Base-by-base conservation (phyloP, 2,113 vertebrate genomes). In the Kryptolebias marmoratus region DNA sequence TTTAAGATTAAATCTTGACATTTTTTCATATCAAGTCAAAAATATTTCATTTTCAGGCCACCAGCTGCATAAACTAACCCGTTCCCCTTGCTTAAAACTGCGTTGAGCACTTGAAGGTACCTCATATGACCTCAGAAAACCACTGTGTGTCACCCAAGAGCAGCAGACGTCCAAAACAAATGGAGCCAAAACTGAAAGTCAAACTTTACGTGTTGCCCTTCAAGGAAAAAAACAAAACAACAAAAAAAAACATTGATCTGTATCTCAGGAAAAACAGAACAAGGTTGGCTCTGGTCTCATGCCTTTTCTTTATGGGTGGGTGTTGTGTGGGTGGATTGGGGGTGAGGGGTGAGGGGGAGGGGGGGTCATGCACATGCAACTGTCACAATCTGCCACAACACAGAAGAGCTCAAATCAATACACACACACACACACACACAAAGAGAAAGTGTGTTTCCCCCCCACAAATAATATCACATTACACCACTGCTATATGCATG, bases 141-240 rank as follows among this genome's bases (percentile, higher is more conserved):
- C 54, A 27, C 66, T 48, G 28, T 3, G 66, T 49, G 66, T 69
- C 54, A 36, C 66, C 12, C 11, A 11, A 59, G 55, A 58, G 66
- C 66, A 58, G 66, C 54, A 68, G 30, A 58, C 44, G 2, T 9
- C 12, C 16, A 14, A 45, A 68, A 56, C n/a, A 16, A 50, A 52
- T 13, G 18, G 9, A 65, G 31, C 13, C n/a, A 54, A 68, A 68
- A 56, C 63, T 15, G 63, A 53, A 65, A 65, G 18, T 53, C 32
- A 53, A 52, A 53, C 53, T 22, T 30, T 18, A 48, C 5, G 10
- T n/a, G 14, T 39, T n/a, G 14, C 45, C 28, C 14, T 11, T 22
- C 16, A 14, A 48, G 27, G 8, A 31, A 9, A 10, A 22, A 22
- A 22, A 22, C 22, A 22, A 22, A 22, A 22, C 22, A 22, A 22